Evolutionary conservation across 1,140 invertebrate species (phyloP).

Genomic region (Microplitis mediator): DNA sequence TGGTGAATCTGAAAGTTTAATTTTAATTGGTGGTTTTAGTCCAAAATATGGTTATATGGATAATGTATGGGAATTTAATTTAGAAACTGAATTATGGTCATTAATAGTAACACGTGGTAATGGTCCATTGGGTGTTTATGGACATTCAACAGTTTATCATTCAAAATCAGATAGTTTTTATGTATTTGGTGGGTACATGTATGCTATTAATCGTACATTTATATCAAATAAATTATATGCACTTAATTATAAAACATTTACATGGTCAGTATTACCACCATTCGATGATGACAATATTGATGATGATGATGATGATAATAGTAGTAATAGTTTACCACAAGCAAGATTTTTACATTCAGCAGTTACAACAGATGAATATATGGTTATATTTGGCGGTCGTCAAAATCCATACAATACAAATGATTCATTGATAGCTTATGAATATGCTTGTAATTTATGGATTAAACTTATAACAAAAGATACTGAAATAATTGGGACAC

Average conservation of each 20-base stretch:
- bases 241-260: slow-evolving; percentile 75
- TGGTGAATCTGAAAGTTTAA: slow-evolving; percentile 75
- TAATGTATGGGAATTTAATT: slow-evolving; percentile 82
- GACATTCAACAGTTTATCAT: slow-evolving; percentile 90
- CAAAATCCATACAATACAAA: slow-evolving; percentile 72
- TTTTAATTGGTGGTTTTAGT: slow-evolving; percentile 90
- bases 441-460: slow-evolving; percentile 91
- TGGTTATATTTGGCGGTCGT: slow-evolving; percentile 88
- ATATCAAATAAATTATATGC: slow-evolving; percentile 79
- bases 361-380: slow-evolving; percentile 84
- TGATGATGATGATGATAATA: slow-evolving; percentile 52
- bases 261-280: slow-evolving; percentile 78
- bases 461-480: slow-evolving; percentile 72
- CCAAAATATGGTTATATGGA: slow-evolving; percentile 77
- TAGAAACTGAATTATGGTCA: slow-evolving; percentile 75
- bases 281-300: slow-evolving; percentile 73
- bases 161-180: slow-evolving; percentile 81
- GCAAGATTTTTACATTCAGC: slow-evolving; percentile 88
- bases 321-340: slow-evolving; percentile 63
- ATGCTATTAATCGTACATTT: slow-evolving; percentile 72
- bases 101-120: slow-evolving; percentile 72
- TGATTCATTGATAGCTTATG: slow-evolving; percentile 84
- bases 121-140: slow-evolving; percentile 82
- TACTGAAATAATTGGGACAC: slow-evolving; percentile 73
- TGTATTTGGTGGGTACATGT: slow-evolving; percentile 87